Conservation (phyloP, 2,888 invertebrate genomes). For the Allophyes oxyacanthae region DNA sequence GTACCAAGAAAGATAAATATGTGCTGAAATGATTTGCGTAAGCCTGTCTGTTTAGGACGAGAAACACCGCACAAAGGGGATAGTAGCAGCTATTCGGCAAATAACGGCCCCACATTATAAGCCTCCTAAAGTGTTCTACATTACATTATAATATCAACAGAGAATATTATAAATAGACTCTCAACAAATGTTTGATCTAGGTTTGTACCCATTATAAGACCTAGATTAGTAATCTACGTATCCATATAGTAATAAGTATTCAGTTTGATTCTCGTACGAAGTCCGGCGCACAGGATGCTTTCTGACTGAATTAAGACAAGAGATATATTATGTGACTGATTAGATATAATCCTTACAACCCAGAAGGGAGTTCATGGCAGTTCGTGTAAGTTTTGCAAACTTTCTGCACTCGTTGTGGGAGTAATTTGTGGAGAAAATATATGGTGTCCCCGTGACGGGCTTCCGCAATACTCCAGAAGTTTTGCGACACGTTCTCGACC, state of each 20-base stretch:
- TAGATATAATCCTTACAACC: conserved; percentile 2
- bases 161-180: conserved; percentile 6
- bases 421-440: conserved; percentile 15
- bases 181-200: not conserved
- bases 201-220: conserved; percentile 9
- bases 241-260: conserved; percentile 16
- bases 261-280: conserved; percentile 9
- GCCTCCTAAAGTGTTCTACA: conserved; percentile 17
- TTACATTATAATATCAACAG: conserved; percentile 9
- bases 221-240: conserved; percentile 25
- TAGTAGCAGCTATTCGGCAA: conserved; percentile 28
- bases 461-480: conserved; percentile 4
- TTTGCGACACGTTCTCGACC: conserved; percentile 10
- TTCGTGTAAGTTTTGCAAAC: conserved; percentile 14
- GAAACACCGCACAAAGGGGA: conserved; percentile 30
- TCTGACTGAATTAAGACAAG: not conserved
- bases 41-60: conserved; percentile 58
- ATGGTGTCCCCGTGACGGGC: conserved; percentile 11
- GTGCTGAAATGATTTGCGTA: conserved; percentile 51
- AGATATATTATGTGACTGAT: not conserved
- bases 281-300: not conserved
- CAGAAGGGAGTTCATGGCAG: conserved; percentile 7
- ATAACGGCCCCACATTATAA: conserved; percentile 27
- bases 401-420: conserved; percentile 16
- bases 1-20: conserved; percentile 56